A percentile compares a stretch with the other conserved stretches of the same genome.
These are phyloP conservation scores for Phyllotis vaccarum DNA, from an alignment of 2,797 vertebrate species.

Conservation along the genomic window DNA sequence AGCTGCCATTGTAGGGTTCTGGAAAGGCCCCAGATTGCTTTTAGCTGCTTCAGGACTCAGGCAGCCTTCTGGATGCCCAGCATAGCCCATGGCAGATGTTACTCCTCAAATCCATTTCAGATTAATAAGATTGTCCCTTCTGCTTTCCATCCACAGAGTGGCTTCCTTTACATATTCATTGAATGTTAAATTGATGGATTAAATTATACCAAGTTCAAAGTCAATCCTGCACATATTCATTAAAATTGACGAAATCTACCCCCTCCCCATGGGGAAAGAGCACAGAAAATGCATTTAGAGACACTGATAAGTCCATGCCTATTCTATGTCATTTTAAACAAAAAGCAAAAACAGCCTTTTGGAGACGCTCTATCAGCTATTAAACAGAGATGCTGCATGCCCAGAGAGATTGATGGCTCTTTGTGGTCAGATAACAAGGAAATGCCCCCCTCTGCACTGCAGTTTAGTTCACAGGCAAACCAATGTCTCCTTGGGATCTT, in stretches of 20 bases:
- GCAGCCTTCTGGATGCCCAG: slow-evolving; percentile 38
- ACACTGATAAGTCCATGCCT: slow-evolving; percentile 96
- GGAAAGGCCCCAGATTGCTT: slow-evolving; percentile 38
- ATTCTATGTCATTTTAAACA: slow-evolving; percentile 99
- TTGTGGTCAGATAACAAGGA: slow-evolving; percentile 87
- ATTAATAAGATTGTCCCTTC: slow-evolving; percentile 89
- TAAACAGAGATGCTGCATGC: slow-evolving; percentile 95
- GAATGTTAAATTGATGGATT: slow-evolving; percentile 98
- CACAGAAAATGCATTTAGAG: slow-evolving; percentile 93
- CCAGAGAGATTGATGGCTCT: slow-evolving; percentile 95
- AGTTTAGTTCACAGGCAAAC: slow-evolving; percentile 89
- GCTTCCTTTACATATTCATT: slow-evolving; percentile 93
- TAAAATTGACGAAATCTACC: slow-evolving; percentile 87
- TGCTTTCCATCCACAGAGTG: slow-evolving; percentile 90
- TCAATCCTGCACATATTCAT: slow-evolving; percentile 92
- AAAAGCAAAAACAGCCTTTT: slow-evolving; percentile 93
- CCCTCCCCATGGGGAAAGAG: slow-evolving; percentile 89
- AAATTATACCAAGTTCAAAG: slow-evolving; percentile 95
- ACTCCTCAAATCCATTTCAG: slow-evolving; percentile 89
- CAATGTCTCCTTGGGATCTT: slow-evolving; percentile 88
- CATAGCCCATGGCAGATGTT: slow-evolving; percentile 87
- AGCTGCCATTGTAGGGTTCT: slow-evolving; percentile 32
- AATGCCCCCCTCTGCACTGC: slow-evolving; percentile 70
- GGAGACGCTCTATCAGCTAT: slow-evolving; percentile 97
- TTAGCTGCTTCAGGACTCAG: slow-evolving; percentile 56